These are phyloP conservation scores for Nineta flava DNA, from an alignment of 2,888 invertebrate species.

Conservation along the genomic window DNA sequence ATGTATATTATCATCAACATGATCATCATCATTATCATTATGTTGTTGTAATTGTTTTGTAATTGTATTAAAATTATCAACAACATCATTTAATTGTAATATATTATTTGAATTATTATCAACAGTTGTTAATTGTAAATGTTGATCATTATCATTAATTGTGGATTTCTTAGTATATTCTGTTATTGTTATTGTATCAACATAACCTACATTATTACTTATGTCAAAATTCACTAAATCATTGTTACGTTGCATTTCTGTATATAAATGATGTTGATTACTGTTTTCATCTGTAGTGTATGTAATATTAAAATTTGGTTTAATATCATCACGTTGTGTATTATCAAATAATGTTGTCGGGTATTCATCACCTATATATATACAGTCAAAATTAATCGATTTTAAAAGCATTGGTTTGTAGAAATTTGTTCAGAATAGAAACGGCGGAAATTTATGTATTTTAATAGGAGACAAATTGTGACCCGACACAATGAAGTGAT, in stretches of 20 bases:
- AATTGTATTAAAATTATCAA: not conserved
- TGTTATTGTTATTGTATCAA: not conserved
- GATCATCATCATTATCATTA: slow-evolving; percentile 7
- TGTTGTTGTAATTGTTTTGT: not conserved
- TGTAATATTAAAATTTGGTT: not conserved
- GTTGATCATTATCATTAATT: not conserved
- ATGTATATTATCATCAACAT: slow-evolving; percentile 6
- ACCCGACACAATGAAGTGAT: too few relatives aligned
- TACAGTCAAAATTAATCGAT: too few relatives aligned
- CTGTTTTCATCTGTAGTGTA: not conserved
- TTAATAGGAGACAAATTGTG: too few relatives aligned
- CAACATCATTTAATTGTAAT: not conserved
- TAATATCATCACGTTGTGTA: not conserved
- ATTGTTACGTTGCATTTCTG: not conserved
- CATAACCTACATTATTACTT: not conserved
- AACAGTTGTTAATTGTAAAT: not conserved
- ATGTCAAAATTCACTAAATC: not conserved
- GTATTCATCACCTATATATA: too few relatives aligned
- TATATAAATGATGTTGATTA: too few relatives aligned
- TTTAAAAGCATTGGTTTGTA: too few relatives aligned
- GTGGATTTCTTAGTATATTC: not conserved
- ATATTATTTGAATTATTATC: not conserved
- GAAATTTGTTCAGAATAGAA: too few relatives aligned
- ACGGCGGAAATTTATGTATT: too few relatives aligned
- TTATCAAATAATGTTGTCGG: too few relatives aligned